Percentiles rank a stretch among this genome's conserved stretches.
Evolutionary conservation across 2,113 vertebrate genomes (phyloP).

Genomic region (Pangasianodon gigas): DNA sequence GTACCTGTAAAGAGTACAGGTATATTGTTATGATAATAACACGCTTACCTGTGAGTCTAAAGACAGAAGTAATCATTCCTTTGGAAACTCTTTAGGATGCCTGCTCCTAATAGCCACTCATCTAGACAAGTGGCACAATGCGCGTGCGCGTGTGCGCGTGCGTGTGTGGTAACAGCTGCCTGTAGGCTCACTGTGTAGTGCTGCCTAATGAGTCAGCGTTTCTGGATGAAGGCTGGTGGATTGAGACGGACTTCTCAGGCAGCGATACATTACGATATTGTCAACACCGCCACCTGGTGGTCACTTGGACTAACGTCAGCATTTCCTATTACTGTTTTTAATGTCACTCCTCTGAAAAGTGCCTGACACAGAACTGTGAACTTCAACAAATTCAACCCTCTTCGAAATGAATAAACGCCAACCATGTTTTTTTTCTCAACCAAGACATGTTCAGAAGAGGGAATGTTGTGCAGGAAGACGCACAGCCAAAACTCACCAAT

Average conservation of each 20-base stretch:
- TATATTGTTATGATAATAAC: neutral
- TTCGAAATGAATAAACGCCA: neutral
- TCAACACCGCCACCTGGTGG: neutral
- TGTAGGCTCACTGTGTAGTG: neutral
- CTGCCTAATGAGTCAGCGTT: constrained; percentile 23
- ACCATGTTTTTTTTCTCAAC: neutral
- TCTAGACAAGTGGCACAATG: neutral
- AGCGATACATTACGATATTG: neutral
- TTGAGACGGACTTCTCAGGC: neutral
- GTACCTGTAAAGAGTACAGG: neutral
- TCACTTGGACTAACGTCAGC: neutral
- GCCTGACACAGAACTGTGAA: neutral
- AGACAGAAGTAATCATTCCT: constrained; percentile 35
- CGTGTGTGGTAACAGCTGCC: neutral
- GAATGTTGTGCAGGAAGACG: neutral
- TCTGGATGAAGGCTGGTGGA: neutral
- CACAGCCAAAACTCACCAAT: neutral
- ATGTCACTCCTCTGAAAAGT: neutral
- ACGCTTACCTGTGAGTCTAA: constrained; percentile 11
- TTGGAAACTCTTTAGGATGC: constrained; percentile 26
- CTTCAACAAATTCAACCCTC: neutral
- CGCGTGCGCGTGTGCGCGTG: neutral
- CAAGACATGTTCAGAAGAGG: neutral
- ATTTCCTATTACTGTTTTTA: neutral
- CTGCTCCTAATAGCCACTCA: constrained; percentile 24